Evolutionary conservation across 23 tunicate genomes (phyloP).

Genomic region (Trididemnum miniatum): DNA sequence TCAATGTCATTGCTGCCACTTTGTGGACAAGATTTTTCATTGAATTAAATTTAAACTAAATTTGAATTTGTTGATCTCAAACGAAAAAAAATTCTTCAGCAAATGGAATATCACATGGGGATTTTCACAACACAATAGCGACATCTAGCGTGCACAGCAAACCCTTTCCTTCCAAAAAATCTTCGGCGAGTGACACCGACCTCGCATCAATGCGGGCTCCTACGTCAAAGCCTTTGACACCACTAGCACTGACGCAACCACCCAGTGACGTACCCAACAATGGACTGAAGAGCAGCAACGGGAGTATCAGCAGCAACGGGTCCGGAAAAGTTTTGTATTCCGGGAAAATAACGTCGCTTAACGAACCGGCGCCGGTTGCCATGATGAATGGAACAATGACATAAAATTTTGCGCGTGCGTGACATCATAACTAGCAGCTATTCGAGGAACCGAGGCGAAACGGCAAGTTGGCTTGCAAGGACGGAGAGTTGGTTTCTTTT

Average conservation of each 20-base stretch:
- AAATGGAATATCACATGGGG: slow-evolving; percentile 3
- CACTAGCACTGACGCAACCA: background rate
- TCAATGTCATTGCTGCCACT: no score
- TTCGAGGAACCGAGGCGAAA: no score
- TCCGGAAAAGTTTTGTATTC: slow-evolving; percentile 48
- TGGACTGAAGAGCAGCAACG: slow-evolving; percentile 37
- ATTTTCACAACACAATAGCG: slow-evolving; percentile 58
- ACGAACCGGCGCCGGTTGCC: slow-evolving; percentile 25
- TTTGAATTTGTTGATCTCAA: no score
- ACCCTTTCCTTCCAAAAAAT: slow-evolving; percentile 49
- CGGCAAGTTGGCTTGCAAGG: no score
- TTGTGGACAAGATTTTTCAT: no score
- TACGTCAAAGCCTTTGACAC: slow-evolving; percentile 24
- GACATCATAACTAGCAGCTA: no score
- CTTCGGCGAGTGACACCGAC: slow-evolving; percentile 73
- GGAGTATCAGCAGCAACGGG: slow-evolving; percentile 51
- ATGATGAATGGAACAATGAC: slow-evolving; percentile 49
- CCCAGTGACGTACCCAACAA: slow-evolving; percentile 20
- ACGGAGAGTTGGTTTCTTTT: no score
- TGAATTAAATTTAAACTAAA: no score
- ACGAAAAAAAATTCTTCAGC: no score
- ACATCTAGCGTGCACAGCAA: slow-evolving; percentile 44
- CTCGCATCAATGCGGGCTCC: slow-evolving; percentile 29
- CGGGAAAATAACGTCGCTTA: slow-evolving; percentile 46
- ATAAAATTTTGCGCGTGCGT: no score